Percentiles rank a stretch among this genome's conserved stretches.
These are phyloP conservation scores for Adineta ricciae DNA, from an alignment of 2,888 invertebrate species.

Conservation along the genomic window DNA sequence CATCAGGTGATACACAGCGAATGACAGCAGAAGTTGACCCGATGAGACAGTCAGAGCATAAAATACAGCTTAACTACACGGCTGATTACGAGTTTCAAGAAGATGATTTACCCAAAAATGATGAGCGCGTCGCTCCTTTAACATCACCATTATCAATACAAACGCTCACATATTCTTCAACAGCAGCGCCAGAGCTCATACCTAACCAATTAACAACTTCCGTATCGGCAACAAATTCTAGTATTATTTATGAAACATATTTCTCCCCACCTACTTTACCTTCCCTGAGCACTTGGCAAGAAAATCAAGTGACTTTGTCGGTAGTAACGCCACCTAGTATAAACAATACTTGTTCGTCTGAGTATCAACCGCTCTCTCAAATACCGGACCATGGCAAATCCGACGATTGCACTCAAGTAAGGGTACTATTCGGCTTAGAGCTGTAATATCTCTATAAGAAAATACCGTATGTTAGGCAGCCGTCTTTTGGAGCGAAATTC, in stretches of 20 bases:
- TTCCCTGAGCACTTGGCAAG: neutral
- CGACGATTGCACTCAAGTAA: neutral
- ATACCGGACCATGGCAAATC: neutral
- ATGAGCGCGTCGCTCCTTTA: neutral
- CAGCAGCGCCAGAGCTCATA: neutral
- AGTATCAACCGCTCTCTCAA: neutral
- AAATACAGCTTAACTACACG: accelerated
- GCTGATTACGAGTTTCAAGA: neutral
- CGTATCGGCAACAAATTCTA: neutral
- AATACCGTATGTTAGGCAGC: neutral
- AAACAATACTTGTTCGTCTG: neutral
- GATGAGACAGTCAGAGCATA: neutral
- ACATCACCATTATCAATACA: neutral
- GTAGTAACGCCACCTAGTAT: neutral
- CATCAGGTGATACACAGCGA: neutral
- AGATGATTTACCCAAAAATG: too few species aligned
- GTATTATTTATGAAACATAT: neutral
- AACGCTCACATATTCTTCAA: neutral
- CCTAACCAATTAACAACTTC: neutral
- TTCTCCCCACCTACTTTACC: neutral
- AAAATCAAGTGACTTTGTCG: neutral
- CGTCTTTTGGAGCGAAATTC: too few species aligned
- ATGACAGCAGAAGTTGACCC: too few species aligned
- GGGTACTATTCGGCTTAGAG: neutral
- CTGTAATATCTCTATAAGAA: neutral